Conservation (phyloP, 2,113 vertebrate genomes). For the Lepus timidus region DNA sequence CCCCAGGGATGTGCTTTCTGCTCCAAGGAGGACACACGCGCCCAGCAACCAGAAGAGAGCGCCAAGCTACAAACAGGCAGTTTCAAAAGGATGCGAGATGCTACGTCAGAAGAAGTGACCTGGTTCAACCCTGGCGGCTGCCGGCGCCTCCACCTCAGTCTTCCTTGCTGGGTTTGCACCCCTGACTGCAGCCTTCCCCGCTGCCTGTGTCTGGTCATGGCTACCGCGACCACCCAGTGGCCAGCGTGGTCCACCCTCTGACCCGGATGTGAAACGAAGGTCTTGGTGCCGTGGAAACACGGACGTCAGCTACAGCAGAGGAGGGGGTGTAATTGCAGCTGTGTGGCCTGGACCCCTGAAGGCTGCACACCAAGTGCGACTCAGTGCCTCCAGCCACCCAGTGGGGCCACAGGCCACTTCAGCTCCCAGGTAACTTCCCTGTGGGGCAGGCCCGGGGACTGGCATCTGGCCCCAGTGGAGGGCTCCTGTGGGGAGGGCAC, state of each 20-base stretch:
- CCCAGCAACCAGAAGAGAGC: background rate
- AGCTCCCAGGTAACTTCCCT: background rate
- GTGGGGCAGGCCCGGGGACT: background rate
- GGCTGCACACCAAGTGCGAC: fast-evolving
- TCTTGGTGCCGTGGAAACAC: background rate
- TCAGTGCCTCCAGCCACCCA: fast-evolving
- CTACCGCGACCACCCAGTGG: background rate
- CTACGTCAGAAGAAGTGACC: background rate
- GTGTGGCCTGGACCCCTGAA: fast-evolving
- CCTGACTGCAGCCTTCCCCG: background rate
- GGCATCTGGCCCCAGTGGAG: background rate
- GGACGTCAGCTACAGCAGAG: background rate
- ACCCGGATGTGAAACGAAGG: background rate
- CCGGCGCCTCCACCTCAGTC: fast-evolving
- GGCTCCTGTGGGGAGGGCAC: background rate
- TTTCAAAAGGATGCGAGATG: background rate
- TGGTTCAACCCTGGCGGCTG: background rate
- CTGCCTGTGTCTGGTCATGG: fast-evolving
- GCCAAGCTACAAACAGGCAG: background rate
- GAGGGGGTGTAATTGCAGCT: fast-evolving
- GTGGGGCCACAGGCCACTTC: no score
- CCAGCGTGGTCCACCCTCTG: background rate
- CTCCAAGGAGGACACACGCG: background rate
- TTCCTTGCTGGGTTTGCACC: background rate
- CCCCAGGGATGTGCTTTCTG: background rate